phyloP scores from a whole-genome alignment of 2,113 vertebrate species.

The Chloropsis hardwickii region DNA sequence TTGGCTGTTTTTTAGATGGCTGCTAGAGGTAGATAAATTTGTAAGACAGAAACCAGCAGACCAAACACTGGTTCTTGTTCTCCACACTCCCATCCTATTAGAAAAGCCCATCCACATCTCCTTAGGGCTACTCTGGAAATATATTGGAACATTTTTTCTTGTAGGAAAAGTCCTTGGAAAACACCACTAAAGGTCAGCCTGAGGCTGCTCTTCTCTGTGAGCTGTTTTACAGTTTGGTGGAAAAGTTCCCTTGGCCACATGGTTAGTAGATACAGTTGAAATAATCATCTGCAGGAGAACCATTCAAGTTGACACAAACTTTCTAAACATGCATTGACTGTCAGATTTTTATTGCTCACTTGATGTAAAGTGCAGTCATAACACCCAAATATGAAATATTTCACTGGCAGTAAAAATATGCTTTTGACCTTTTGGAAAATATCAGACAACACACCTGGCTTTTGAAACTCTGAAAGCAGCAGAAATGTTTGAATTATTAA shows the following conservation, averaged over 20 bases:
- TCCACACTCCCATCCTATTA: not conserved
- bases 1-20: not conserved
- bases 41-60: not conserved
- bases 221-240: not conserved
- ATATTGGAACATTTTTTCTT: not conserved
- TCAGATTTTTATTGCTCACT: not conserved
- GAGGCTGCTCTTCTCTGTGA: not conserved
- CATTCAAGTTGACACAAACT: not conserved
- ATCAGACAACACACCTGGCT: not conserved
- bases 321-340: not conserved
- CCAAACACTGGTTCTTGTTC: not conserved
- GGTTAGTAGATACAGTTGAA: not conserved
- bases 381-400: not conserved
- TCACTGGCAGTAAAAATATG: not conserved
- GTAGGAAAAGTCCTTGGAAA: not conserved
- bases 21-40: not conserved
- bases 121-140: not conserved
- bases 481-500: not conserved
- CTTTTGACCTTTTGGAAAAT: conserved; percentile 25
- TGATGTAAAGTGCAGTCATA: not conserved
- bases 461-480: not conserved
- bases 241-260: not conserved
- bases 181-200: not conserved
- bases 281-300: not conserved
- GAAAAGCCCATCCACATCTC: not conserved